Conservation (phyloP, 1,140 invertebrate species). For the Acyrthosiphon pisum region DNA sequence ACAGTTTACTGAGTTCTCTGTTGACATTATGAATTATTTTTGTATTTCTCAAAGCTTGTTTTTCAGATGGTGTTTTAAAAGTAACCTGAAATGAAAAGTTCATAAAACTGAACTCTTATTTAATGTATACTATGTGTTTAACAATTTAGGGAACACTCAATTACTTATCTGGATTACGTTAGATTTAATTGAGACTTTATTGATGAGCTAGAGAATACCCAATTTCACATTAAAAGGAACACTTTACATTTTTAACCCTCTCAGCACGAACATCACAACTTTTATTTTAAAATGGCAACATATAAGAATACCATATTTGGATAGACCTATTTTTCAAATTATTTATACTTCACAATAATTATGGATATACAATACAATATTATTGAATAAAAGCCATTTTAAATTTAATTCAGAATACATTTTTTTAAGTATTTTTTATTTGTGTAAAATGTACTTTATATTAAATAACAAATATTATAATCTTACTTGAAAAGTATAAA, state of each 20-base stretch:
- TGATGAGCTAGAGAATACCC: background rate
- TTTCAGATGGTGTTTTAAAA: conserved; percentile 35
- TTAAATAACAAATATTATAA: background rate
- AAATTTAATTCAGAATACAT: too few species aligned
- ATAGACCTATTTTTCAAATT: background rate
- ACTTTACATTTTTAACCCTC: background rate
- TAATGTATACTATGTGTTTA: too few species aligned
- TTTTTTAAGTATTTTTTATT: too few species aligned
- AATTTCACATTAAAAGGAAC: background rate
- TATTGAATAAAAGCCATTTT: background rate
- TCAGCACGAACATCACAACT: background rate
- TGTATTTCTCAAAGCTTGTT: conserved; percentile 53
- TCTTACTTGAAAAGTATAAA: too few species aligned
- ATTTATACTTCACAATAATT: background rate
- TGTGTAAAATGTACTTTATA: background rate
- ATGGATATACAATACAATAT: background rate
- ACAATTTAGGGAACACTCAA: background rate
- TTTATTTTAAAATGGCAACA: background rate
- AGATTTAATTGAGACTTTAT: background rate
- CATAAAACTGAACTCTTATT: background rate
- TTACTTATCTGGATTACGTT: background rate
- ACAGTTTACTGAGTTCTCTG: conserved; percentile 53
- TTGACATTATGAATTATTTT: conserved; percentile 58
- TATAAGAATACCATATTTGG: background rate
- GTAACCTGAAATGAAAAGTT: conserved; percentile 22